Evolutionary conservation across 1,140 invertebrate genomes (phyloP).

Genomic region (Brachionus koreanus): DNA sequence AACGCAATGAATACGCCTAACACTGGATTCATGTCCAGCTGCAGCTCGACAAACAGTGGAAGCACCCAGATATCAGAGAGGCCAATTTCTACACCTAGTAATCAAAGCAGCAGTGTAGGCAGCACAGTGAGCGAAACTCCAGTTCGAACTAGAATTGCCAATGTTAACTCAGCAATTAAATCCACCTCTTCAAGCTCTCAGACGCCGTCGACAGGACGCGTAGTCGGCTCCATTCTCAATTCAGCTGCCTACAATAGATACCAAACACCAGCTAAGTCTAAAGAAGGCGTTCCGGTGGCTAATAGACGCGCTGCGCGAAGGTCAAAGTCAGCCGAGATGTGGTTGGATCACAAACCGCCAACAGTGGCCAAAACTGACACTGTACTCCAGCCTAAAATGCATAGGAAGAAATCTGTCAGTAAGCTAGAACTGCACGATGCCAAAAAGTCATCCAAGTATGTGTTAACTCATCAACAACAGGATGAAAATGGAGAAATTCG

Average conservation of each 20-base stretch:
- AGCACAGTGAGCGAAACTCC: background rate
- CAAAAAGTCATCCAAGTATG: constrained; percentile 72
- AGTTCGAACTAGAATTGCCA: background rate
- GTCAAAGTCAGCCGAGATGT: constrained; percentile 72
- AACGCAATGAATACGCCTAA: constrained; percentile 10
- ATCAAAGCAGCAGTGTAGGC: background rate
- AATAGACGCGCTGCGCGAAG: constrained; percentile 58
- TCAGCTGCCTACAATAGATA: constrained; percentile 21
- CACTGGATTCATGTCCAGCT: background rate
- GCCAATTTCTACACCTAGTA: background rate
- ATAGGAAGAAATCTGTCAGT: constrained; percentile 28
- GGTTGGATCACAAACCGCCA: constrained; percentile 82
- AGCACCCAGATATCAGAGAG: background rate
- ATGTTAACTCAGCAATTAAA: background rate
- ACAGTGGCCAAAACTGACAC: constrained; percentile 56
- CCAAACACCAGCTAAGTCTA: background rate
- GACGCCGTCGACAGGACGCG: background rate
- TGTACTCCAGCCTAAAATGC: constrained; percentile 34
- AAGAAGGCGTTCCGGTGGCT: constrained; percentile 17
- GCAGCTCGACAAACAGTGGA: constrained; percentile 16
- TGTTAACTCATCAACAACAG: constrained; percentile 80
- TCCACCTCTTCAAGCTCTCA: background rate
- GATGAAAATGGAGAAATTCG: constrained; percentile 85
- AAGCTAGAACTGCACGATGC: constrained; percentile 24
- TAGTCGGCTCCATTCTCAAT: constrained; percentile 11